These are phyloP conservation scores for Typhlichthys eigenmanni DNA, from an alignment of 2,797 vertebrate genomes.

Conservation along the genomic window DNA sequence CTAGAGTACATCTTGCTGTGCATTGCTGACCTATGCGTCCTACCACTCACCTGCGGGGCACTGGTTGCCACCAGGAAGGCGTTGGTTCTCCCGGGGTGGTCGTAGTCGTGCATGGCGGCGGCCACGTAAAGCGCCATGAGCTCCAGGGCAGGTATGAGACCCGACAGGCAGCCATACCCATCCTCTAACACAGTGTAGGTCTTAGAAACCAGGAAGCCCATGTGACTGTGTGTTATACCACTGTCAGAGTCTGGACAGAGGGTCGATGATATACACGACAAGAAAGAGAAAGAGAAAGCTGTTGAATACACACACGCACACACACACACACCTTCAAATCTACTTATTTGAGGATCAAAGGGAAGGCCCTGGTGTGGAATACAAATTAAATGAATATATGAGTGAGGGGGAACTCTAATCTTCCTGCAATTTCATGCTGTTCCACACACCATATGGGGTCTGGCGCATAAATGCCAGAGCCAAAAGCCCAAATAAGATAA, in stretches of 20 bases:
- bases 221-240: conserved; percentile 90
- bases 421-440: conserved; percentile 66
- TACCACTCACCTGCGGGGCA: conserved; percentile 80
- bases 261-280: conserved; percentile 27
- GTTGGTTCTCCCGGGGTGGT: conserved; percentile 96
- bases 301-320: conserved; percentile 20
- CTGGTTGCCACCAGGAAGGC: conserved; percentile 97
- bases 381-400: conserved; percentile 67
- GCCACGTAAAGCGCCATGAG: conserved; percentile 98
- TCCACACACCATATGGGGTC: conserved; percentile 65
- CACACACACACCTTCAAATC: conserved; percentile 44
- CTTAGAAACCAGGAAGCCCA: conserved; percentile 93
- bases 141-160: conserved; percentile 95
- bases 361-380: conserved; percentile 52
- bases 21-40: no score
- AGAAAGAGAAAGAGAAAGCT: conserved; percentile 27
- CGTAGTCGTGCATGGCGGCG: conserved; percentile 98
- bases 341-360: conserved; percentile 69
- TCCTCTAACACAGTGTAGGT: conserved; percentile 86
- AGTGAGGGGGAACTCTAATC: conserved; percentile 64
- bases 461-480: conserved; percentile 40
- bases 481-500: conserved; percentile 55
- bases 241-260: conserved; percentile 88
- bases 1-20: no score
- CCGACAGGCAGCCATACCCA: conserved; percentile 90